phyloP scores from a whole-genome alignment of 2,888 invertebrate genomes.

The Zhuqinia jingwanae region DNA sequence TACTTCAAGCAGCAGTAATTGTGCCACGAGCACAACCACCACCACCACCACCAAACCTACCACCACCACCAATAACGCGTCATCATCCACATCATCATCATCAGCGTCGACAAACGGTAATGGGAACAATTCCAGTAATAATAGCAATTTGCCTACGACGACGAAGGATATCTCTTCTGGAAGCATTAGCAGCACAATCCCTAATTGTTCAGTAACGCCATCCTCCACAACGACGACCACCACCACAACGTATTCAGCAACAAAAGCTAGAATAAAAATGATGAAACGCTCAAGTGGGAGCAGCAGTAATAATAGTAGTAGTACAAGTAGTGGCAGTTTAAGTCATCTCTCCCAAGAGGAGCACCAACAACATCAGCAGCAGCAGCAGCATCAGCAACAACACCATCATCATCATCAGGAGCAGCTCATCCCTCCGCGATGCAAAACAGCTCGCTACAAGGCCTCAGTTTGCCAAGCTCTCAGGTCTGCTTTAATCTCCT shows the following conservation, averaged over 20 bases:
- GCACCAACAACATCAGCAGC: slow-evolving; percentile 12
- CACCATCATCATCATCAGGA: slow-evolving; percentile 10
- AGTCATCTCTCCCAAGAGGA: slow-evolving; percentile 61
- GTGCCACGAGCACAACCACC: no score
- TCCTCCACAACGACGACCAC: slow-evolving; percentile 6
- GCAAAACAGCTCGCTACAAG: slow-evolving; percentile 76
- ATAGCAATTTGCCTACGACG: no score
- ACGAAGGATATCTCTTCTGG: no score
- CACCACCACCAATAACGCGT: no score
- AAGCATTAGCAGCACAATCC: no score
- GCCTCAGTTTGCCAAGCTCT: slow-evolving; percentile 80
- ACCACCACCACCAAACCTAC: slow-evolving; percentile 57
- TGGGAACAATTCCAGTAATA: slow-evolving; percentile 50
- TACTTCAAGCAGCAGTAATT: slow-evolving; percentile 14
- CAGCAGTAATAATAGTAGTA: slow-evolving; percentile 49
- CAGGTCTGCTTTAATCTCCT: slow-evolving; percentile 78
- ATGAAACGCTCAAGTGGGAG: slow-evolving; percentile 59
- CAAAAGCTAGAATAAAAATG: slow-evolving; percentile 52
- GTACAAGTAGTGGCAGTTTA: slow-evolving; percentile 63
- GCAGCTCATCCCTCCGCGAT: slow-evolving; percentile 48
- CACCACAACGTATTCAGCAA: slow-evolving; percentile 45
- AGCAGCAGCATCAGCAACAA: slow-evolving; percentile 7
- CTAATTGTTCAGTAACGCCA: no score
- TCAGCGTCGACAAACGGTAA: slow-evolving; percentile 12
- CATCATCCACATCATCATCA: slow-evolving; percentile 21